A percentile compares a stretch with the other conserved stretches of the same genome.
phyloP scores from a whole-genome alignment of 1,140 invertebrate genomes.

The Yoshiicerus persimilis region DNA sequence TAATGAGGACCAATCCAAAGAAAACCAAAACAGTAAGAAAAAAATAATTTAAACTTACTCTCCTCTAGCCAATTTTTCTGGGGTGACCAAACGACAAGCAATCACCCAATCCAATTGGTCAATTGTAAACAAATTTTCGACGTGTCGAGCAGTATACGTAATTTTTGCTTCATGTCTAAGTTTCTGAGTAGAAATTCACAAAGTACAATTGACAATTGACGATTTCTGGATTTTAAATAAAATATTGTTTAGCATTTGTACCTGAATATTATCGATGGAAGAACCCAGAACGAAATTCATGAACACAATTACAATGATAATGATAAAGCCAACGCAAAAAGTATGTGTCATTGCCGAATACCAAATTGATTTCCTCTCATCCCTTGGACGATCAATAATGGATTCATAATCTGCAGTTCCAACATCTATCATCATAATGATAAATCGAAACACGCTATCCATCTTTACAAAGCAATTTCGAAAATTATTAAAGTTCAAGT shows the following conservation, averaged over 20 bases:
- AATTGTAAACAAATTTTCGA: not conserved
- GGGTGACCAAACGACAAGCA: not conserved
- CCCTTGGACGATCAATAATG: not conserved
- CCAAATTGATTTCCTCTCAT: not conserved
- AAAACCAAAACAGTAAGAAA: not conserved
- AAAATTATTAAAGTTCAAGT: not conserved
- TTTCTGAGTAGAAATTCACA: not conserved
- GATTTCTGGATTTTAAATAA: not conserved
- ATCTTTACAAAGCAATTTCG: not conserved
- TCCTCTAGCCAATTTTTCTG: not conserved
- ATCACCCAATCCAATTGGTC: not conserved
- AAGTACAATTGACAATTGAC: not conserved
- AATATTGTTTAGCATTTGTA: not conserved
- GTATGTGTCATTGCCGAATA: not conserved
- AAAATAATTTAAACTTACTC: not conserved
- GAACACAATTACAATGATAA: slow-evolving; percentile 32
- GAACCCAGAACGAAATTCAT: slow-evolving; percentile 39
- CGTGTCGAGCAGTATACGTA: not conserved
- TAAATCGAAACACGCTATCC: not conserved
- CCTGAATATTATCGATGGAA: slow-evolving; percentile 37
- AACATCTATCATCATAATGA: slow-evolving; percentile 15
- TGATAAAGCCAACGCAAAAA: slow-evolving; percentile 26
- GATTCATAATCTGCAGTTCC: slow-evolving; percentile 1
- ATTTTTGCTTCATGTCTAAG: not conserved
- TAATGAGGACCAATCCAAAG: not conserved